Percentiles rank a stretch among this genome's conserved stretches.
Evolutionary conservation across 1,140 invertebrate genomes (phyloP).

Genomic region (Drosophila orosa): DNA sequence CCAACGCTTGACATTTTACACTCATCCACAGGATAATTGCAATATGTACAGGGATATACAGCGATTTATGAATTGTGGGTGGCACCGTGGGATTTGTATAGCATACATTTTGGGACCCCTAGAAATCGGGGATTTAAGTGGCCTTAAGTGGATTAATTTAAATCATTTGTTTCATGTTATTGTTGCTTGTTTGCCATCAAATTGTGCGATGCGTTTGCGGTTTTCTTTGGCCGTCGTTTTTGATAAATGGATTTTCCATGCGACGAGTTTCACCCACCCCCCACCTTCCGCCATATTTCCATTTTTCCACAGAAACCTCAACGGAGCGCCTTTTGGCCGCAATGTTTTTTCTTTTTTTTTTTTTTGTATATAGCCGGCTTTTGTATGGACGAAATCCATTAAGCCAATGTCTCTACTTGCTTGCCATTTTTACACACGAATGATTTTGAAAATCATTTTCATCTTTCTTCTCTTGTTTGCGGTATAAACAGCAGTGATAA

Average conservation of each 20-base stretch:
- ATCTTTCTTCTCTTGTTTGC: conserved; percentile 24
- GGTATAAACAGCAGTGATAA: conserved; percentile 27
- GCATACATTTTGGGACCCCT: conserved; percentile 38
- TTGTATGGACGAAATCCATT: conserved; percentile 40
- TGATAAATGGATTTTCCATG: conserved; percentile 76
- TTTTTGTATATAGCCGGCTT: conserved; percentile 31
- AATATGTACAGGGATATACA: conserved; percentile 5
- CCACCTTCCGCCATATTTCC: not conserved
- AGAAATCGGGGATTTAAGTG: conserved; percentile 52
- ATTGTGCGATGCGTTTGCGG: conserved; percentile 51
- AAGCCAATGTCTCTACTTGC: conserved; percentile 45
- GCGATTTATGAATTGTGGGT: too few relatives aligned
- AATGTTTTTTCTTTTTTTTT: conserved; percentile 34
- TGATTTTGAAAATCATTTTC: conserved; percentile 60
- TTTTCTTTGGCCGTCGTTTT: conserved; percentile 46
- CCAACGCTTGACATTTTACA: conserved; percentile 42
- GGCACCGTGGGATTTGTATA: conserved; percentile 17
- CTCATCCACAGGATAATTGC: conserved; percentile 20
- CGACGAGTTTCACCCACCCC: conserved; percentile 34
- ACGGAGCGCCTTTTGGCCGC: conserved; percentile 4
- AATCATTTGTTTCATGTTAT: conserved; percentile 69
- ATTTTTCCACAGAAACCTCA: conserved; percentile 11
- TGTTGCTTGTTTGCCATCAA: conserved; percentile 41
- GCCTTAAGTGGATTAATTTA: conserved; percentile 78
- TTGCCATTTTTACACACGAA: conserved; percentile 62